Percentiles rank a stretch among this genome's conserved stretches.
These are phyloP conservation scores for Lates japonicus DNA, from an alignment of 2,797 vertebrate genomes.

Conservation along the genomic window DNA sequence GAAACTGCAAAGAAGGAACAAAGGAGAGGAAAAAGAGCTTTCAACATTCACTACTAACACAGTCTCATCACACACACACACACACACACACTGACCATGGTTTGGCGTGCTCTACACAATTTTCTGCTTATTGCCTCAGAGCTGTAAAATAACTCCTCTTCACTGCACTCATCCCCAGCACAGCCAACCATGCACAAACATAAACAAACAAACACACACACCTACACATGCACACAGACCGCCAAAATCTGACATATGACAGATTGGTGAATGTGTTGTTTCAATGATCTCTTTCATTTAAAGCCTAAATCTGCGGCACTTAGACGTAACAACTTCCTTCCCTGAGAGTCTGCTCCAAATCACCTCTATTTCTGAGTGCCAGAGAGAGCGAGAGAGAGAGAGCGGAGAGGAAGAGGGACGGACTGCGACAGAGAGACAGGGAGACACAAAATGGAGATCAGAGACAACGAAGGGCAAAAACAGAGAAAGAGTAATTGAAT, in stretches of 20 bases:
- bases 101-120: conserved; percentile 44
- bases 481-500: conserved; percentile 63
- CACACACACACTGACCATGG: conserved; percentile 20
- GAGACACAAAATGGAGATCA: conserved; percentile 62
- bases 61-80: background rate
- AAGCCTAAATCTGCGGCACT: conserved; percentile 43
- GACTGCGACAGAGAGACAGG: background rate
- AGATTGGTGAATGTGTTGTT: conserved; percentile 54
- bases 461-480: conserved; percentile 44
- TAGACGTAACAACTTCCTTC: conserved; percentile 54
- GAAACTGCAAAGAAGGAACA: conserved; percentile 14
- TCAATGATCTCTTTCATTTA: conserved; percentile 47
- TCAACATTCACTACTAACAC: background rate
- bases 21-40: background rate
- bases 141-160: conserved; percentile 70
- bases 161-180: conserved; percentile 55
- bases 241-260: conserved; percentile 64
- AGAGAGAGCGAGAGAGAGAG: conserved; percentile 25
- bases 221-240: conserved; percentile 39
- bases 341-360: conserved; percentile 40
- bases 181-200: conserved; percentile 47
- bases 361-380: conserved; percentile 21
- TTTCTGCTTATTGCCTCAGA: conserved; percentile 57
- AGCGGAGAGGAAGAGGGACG: background rate
- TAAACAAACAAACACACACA: conserved; percentile 72